Evolutionary conservation across 2,113 vertebrate species (phyloP), one percentile per base, ranked within the genome.

Genomic region (Ophiodon elongatus): DNA sequence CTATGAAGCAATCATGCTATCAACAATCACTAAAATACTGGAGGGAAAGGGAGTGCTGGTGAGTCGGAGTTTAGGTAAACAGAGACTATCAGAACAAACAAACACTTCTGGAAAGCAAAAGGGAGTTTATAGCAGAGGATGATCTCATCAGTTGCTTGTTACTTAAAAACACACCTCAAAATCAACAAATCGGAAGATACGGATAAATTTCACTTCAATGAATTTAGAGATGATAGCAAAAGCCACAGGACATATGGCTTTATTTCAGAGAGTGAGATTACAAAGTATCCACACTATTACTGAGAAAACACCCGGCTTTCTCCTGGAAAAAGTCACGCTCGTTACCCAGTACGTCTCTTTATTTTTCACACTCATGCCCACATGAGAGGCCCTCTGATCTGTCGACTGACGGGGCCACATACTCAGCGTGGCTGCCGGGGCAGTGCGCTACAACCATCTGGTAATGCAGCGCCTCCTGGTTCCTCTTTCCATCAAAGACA

Each of bases 31-130:
- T 83, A 27, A 47, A 72, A 76, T 23, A 52, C 37, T n/a, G 39
- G 10, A 57, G 43, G 50, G 19, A 59, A 71, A 15, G 4, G 8
- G 23, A 39, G 67, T 54, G 23, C 19, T 52, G 65, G 41, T 37
- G 39, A 69, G 45, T 25, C 73, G 76, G 41, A 75, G 78, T 71
- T 80, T 65, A 86, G 27, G 65, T 80, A 70, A 70, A 80, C 69
- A 70, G 25, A 66, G 29, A 59, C 76, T 47, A 25, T 59, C 60
- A 41, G 62, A 14, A 64, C 71, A 76, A 82, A 83, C 52, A 33
- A 33, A 14, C 19, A 23, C 35, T 47, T 67, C 54, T 66, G 17
- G n/a, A 75, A 78, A 68, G 37, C 73, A 1, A 17, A 2, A 9
- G n/a, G 27, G 6, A 50, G 23, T 19, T 21, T 13, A 1, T 7